Evolutionary conservation across 2,113 vertebrate genomes (phyloP), one percentile per base, ranked within the genome.

Genomic region (Eulemur macaco): DNA sequence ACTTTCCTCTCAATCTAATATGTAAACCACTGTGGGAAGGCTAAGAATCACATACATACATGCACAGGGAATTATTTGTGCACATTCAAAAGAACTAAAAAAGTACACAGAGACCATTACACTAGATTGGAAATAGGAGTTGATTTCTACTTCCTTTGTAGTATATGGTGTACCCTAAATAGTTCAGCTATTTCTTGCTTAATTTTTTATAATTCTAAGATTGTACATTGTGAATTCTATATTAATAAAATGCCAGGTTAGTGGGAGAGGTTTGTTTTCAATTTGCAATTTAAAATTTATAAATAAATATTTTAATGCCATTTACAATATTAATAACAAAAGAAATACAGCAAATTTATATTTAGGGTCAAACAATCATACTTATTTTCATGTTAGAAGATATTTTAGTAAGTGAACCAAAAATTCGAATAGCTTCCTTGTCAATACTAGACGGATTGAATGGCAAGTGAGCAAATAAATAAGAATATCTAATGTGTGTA

Each of bases 131-230:
- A 74, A 77, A 73, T 64, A 18, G 86, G 1, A 85, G 50, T 89
- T 86, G 13, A 64, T 86, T 89, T 86, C 13, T 58, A 15, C 50
- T n/a, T 93, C 90, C 13, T 91, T 94, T 71, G 37, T 56, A 84
- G 9, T 77, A 6, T 50, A n/a, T 9, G 69, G 9, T 85, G 3
- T 50, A 45, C 18, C 20, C 18, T 50, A 31, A 91, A 39, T 87
- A 85, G 73, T 88, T 56, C 18, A 91, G 17, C 12, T 87, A n/a
- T 92, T 95, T 94, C 31, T n/a, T 89, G 13, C n/a, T 90, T 83
- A 84, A 77, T 71, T 69, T 91, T 25, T 96, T 56, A 27, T 6
- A 47, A 47, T 31, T 78, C 60, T 80, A 77, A 63, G 84, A 58
- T 31, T 80, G 13, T 92, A 27, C 69, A 0, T 80, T 81, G 29